A percentile compares a stretch with the other conserved stretches of the same genome.
These are phyloP conservation scores for Todiramphus saurophagus DNA, from an alignment of 2,113 vertebrate genomes.

Conservation along the genomic window DNA sequence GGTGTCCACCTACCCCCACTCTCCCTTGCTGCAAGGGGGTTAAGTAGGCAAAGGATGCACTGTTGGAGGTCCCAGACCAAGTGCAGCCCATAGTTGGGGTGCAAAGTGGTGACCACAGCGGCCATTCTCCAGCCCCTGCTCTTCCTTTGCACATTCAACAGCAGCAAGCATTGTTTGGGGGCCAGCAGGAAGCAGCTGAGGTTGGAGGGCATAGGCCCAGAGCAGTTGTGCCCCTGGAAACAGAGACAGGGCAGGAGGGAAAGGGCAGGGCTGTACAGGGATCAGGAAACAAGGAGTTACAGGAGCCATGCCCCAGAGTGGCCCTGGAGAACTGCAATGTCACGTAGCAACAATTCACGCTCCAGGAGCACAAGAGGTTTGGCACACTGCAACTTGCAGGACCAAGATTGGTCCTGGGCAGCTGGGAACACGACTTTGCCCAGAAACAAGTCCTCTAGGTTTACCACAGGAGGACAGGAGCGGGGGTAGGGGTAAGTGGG, in stretches of 20 bases:
- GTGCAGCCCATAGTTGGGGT: background rate
- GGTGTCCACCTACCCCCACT: fast-evolving
- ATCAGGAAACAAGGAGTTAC: constrained; percentile 38
- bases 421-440: fast-evolving
- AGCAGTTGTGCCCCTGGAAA: background rate
- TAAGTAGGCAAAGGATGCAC: background rate
- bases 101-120: fast-evolving
- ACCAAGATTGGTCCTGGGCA: background rate
- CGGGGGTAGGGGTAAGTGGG: background rate
- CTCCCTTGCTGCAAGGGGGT: no score
- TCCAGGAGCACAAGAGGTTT: background rate
- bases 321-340: background rate
- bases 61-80: background rate
- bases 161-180: background rate
- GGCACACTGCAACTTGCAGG: background rate
- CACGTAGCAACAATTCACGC: constrained; percentile 34
- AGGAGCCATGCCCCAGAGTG: background rate
- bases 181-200: background rate
- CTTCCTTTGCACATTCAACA: background rate
- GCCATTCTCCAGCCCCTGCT: fast-evolving
- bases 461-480: background rate
- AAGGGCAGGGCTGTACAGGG: background rate
- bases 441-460: background rate
- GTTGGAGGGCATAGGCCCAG: background rate
- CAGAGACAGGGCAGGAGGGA: background rate